These are phyloP conservation scores for Solenodon paradoxus DNA, from an alignment of 2,113 vertebrate species.

Conservation along the genomic window DNA sequence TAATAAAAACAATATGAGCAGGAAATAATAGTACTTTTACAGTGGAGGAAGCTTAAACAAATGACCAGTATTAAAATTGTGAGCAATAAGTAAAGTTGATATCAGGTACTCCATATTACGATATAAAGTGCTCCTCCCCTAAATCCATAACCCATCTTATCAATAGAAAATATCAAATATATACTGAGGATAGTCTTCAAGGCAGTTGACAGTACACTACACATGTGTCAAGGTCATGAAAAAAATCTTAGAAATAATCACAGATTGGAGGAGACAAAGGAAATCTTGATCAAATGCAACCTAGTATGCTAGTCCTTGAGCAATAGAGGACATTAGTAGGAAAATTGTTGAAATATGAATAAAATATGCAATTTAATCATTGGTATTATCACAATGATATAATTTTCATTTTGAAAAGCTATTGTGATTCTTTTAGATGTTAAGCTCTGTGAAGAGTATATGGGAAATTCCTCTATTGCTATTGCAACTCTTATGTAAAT, in stretches of 20 bases:
- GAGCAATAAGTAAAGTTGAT: background rate
- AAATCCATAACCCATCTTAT: background rate
- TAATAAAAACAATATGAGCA: background rate
- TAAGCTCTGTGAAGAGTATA: background rate
- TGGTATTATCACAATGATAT: background rate
- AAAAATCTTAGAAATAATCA: background rate
- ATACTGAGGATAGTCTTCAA: background rate
- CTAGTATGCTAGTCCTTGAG: background rate
- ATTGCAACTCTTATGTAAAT: background rate
- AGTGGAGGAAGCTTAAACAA: background rate
- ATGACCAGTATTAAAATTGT: background rate
- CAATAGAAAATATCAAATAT: background rate
- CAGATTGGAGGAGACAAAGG: background rate
- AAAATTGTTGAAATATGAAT: background rate
- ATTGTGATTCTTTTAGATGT: background rate
- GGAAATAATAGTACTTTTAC: background rate
- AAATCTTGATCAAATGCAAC: background rate
- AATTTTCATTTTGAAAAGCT: background rate
- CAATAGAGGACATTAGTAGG: background rate
- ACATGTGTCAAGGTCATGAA: background rate
- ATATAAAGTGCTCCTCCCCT: background rate
- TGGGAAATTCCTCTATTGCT: background rate
- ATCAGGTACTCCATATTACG: background rate
- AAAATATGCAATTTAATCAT: background rate
- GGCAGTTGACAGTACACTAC: background rate